A percentile compares a stretch with the other conserved stretches of the same genome.
phyloP scores from a whole-genome alignment of 2,113 vertebrate species.

The Pseudopodoces humilis region DNA sequence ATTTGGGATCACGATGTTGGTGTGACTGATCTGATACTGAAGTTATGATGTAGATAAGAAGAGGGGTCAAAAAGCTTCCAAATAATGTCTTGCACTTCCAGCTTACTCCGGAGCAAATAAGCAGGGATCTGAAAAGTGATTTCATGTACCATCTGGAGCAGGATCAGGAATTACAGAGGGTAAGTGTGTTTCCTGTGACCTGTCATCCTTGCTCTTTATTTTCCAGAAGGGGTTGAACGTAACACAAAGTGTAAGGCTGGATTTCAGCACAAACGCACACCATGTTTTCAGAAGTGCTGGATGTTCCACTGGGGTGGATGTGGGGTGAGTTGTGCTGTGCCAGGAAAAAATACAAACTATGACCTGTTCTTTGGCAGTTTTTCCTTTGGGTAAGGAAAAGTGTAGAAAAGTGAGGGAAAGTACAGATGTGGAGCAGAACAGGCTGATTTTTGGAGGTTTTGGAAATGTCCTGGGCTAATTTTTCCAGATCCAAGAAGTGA shows the following conservation, averaged over 20 bases:
- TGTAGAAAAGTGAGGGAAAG: not conserved
- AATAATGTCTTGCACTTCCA: slow-evolving; percentile 38
- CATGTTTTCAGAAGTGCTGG: not conserved
- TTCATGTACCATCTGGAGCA: slow-evolving; percentile 84
- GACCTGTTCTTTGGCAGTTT: not conserved
- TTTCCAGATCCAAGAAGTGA: slow-evolving; percentile 80
- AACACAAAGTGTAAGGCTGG: not conserved
- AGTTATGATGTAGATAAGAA: not conserved
- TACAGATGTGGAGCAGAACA: not conserved
- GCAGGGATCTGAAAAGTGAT: slow-evolving; percentile 83
- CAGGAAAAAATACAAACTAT: not conserved
- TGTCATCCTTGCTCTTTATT: not conserved
- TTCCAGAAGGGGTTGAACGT: not conserved
- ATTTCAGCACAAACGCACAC: not conserved
- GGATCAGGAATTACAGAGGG: slow-evolving; percentile 83
- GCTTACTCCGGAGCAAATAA: slow-evolving; percentile 94
- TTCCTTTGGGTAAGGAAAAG: not conserved
- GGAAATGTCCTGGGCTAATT: not conserved
- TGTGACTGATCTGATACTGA: not conserved
- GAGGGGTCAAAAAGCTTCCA: not conserved
- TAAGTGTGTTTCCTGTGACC: slow-evolving; percentile 27
- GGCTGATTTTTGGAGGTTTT: not conserved
- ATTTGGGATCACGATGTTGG: not conserved
- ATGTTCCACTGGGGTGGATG: not conserved
- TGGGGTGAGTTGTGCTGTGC: not conserved